Conservation (phyloP, 2,113 vertebrate genomes). For the Hippocampus guttulatus region DNA sequence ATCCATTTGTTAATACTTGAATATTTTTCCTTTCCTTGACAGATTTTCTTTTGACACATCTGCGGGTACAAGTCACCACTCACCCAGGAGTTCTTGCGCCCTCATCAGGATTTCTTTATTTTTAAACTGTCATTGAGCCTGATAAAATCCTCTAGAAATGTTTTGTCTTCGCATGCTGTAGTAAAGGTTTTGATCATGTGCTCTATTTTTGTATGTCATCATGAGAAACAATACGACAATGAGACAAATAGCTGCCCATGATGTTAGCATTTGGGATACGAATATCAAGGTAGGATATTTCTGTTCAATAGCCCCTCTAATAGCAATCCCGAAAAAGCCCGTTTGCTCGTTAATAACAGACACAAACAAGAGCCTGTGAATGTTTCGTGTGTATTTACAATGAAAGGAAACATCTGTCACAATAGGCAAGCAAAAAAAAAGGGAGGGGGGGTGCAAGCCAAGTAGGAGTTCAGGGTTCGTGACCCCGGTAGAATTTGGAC, state of each 20-base stretch:
- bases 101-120: conserved; percentile 25
- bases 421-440: conserved; percentile 26
- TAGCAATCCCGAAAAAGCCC: neutral
- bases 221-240: neutral
- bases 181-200: neutral
- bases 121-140: neutral
- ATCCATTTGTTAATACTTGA: neutral
- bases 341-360: conserved; percentile 10
- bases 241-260: neutral
- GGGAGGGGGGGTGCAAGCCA: conserved; percentile 10
- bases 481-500: conserved; percentile 89
- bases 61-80: neutral
- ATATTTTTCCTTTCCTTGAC: conserved; percentile 10
- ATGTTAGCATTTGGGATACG: neutral
- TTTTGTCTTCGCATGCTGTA: conserved; percentile 44
- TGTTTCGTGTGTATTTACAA: conserved; percentile 71
- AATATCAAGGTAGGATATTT: neutral
- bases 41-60: conserved; percentile 23
- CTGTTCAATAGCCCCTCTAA: neutral
- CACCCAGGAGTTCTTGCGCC: conserved; percentile 6
- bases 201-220: conserved; percentile 3
- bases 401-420: conserved; percentile 46
- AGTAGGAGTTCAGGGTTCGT: conserved; percentile 77
- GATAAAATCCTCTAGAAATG: neutral
- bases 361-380: conserved; percentile 1